Conservation (phyloP, 1,140 invertebrate genomes). For the Anoplophora glabripennis region DNA sequence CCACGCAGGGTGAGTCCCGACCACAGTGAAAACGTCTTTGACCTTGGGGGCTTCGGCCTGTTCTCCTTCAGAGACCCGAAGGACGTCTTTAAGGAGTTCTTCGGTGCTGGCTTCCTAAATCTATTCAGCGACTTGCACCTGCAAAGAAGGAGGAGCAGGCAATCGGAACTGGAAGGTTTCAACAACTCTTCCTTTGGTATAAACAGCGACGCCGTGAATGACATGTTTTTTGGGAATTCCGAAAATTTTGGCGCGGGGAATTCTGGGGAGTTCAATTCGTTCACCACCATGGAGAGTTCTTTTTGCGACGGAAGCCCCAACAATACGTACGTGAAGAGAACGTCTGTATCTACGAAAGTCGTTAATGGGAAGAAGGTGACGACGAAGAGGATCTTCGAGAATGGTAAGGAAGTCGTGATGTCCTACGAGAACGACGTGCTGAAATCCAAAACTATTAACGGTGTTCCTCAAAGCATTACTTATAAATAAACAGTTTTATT, state of each 20-base stretch:
- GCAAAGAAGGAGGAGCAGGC: not conserved
- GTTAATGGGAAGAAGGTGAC: constrained; percentile 95
- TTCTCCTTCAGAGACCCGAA: constrained; percentile 95
- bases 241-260: not conserved
- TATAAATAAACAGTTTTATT: constrained; percentile 31
- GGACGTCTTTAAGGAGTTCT: constrained; percentile 93
- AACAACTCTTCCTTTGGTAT: not conserved
- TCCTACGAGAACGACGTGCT: constrained; percentile 93
- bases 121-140: not conserved
- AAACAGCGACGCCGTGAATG: not conserved
- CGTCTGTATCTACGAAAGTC: constrained; percentile 88
- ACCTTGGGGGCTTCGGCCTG: constrained; percentile 61
- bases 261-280: constrained; percentile 56
- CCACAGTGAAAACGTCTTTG: constrained; percentile 62
- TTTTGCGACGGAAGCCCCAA: constrained; percentile 49
- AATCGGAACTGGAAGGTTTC: not conserved
- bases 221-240: not conserved
- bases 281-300: constrained; percentile 57
- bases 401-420: constrained; percentile 93
- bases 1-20: constrained; percentile 53
- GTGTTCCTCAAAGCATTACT: constrained; percentile 76
- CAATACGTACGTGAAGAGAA: constrained; percentile 68
- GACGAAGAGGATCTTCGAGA: constrained; percentile 91
- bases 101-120: constrained; percentile 55
- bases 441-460: constrained; percentile 93